These are phyloP conservation scores for Orthosia gracilis DNA, from an alignment of 2,888 invertebrate genomes.

Conservation along the genomic window DNA sequence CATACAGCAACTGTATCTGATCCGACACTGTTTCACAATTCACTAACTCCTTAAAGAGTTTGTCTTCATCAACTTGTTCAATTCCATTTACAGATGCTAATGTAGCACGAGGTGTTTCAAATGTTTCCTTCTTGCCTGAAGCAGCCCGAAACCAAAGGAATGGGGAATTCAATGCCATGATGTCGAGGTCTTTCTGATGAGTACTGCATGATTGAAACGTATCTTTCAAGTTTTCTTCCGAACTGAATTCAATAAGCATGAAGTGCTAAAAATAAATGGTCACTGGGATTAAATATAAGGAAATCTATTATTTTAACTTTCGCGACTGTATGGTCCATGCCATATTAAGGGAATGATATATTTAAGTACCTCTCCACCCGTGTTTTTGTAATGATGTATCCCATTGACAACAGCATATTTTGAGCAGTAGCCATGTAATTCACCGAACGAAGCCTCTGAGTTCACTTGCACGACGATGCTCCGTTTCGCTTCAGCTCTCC, in stretches of 20 bases:
- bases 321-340: neutral
- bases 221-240: conserved; percentile 88
- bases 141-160: conserved; percentile 94
- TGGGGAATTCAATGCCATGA: conserved; percentile 93
- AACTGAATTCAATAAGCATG: conserved; percentile 94
- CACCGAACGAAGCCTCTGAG: conserved; percentile 93
- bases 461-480: conserved; percentile 95
- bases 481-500: conserved; percentile 92
- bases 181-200: conserved; percentile 90
- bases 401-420: conserved; percentile 92
- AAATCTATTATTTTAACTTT: neutral
- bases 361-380: conserved; percentile 83
- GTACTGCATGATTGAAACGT: conserved; percentile 90
- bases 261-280: conserved; percentile 91
- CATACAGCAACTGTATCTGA: conserved; percentile 93
- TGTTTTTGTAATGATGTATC: conserved; percentile 92
- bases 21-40: conserved; percentile 91
- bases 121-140: conserved; percentile 74
- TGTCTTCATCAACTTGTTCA: conserved; percentile 80
- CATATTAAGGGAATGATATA: neutral
- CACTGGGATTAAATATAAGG: neutral
- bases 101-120: conserved; percentile 48
- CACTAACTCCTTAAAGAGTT: conserved; percentile 86
- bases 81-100: conserved; percentile 87
- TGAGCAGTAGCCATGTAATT: conserved; percentile 93